Evolutionary conservation across 1,140 invertebrate species (phyloP).

Genomic region (Plutomurus gul): DNA sequence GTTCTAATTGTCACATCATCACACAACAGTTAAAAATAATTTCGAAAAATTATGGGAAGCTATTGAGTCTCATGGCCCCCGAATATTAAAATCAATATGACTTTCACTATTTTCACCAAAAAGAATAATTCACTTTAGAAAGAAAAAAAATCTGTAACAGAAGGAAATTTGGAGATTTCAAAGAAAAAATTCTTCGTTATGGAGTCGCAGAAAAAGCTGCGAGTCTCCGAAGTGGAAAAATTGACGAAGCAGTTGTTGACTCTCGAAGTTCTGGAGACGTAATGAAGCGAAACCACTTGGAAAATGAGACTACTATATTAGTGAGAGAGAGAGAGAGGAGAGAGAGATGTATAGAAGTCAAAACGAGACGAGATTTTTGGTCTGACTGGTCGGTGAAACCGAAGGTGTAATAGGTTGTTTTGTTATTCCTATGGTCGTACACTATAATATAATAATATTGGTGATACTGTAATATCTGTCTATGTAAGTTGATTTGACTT

Average conservation of each 20-base stretch:
- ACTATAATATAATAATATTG: background rate
- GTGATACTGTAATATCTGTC: background rate
- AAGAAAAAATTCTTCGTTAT: too few relatives aligned
- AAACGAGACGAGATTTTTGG: conserved; percentile 14
- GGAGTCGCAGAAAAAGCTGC: conserved; percentile 10
- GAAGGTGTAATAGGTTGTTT: background rate
- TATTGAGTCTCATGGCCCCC: too few relatives aligned
- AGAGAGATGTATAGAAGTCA: background rate
- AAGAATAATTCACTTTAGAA: too few relatives aligned
- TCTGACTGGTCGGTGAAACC: conserved; percentile 13
- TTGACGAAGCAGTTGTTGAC: background rate
- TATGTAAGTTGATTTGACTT: background rate
- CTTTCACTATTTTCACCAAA: too few relatives aligned
- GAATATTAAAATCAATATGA: too few relatives aligned
- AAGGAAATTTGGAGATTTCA: too few relatives aligned
- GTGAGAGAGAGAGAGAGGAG: background rate
- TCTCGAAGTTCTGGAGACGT: conserved; percentile 17
- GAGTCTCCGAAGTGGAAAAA: conserved; percentile 3
- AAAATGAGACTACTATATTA: conserved; percentile 26
- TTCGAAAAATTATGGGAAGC: too few relatives aligned
- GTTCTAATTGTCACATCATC: too few relatives aligned
- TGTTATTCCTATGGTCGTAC: background rate
- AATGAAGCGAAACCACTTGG: conserved; percentile 30
- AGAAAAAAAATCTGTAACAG: too few relatives aligned
- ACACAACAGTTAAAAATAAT: too few relatives aligned